These are phyloP conservation scores for Synanthedon andrenaeformis DNA, from an alignment of 2,888 invertebrate species.

Conservation along the genomic window DNA sequence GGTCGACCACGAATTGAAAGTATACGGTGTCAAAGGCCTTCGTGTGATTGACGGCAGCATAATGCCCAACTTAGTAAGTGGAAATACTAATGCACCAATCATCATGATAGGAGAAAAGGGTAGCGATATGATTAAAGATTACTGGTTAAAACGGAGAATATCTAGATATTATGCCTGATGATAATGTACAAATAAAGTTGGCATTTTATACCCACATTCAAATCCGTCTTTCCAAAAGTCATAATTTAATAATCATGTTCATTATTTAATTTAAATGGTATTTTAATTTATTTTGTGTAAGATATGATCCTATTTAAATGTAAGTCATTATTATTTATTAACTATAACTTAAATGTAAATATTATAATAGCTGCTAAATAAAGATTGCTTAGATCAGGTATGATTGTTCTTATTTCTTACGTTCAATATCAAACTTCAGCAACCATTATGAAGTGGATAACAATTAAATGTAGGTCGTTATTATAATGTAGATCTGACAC, in stretches of 20 bases:
- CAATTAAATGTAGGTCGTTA: too few species aligned
- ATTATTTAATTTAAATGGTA: neutral
- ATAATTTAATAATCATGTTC: slow-evolving; percentile 2
- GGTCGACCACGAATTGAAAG: slow-evolving; percentile 82
- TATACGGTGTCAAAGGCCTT: slow-evolving; percentile 83
- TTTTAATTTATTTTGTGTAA: too few species aligned
- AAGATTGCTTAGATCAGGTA: neutral
- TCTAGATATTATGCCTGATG: slow-evolving; percentile 43
- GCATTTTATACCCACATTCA: neutral
- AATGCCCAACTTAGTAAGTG: slow-evolving; percentile 87
- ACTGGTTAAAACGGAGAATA: slow-evolving; percentile 76
- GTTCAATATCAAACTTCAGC: neutral
- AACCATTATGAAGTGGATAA: too few species aligned
- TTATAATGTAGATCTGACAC: neutral
- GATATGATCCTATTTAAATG: too few species aligned
- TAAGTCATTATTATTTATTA: neutral
- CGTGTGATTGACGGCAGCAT: slow-evolving; percentile 88
- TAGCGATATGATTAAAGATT: slow-evolving; percentile 87
- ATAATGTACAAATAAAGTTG: slow-evolving; percentile 21
- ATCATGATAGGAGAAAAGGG: slow-evolving; percentile 94
- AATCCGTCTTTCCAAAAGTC: too few species aligned
- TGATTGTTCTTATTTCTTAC: neutral
- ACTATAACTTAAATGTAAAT: slow-evolving; percentile 3
- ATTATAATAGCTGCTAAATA: slow-evolving; percentile 1
- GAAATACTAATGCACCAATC: slow-evolving; percentile 87